phyloP scores from a whole-genome alignment of 2,113 vertebrate genomes.

The Charadrius vociferus region DNA sequence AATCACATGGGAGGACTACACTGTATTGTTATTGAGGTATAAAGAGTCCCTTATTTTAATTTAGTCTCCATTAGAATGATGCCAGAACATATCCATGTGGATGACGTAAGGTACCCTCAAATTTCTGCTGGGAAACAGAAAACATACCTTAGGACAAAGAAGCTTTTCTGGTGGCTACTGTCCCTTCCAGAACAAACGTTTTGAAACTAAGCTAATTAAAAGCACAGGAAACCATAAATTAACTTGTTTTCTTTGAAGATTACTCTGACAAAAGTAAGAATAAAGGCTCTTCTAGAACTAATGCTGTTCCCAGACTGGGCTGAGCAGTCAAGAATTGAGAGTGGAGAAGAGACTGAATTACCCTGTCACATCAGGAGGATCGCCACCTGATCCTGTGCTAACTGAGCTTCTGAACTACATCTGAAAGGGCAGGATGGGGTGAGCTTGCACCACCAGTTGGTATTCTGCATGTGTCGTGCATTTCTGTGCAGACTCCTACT shows the following conservation, averaged over 20 bases:
- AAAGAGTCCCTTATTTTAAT: not conserved
- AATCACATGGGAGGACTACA: not conserved
- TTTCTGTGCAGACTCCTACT: not conserved
- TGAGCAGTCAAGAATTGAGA: not conserved
- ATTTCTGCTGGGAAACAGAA: not conserved
- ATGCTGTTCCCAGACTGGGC: not conserved
- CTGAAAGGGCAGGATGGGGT: not conserved
- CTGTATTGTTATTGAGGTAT: not conserved
- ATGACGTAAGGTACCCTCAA: not conserved
- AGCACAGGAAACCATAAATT: not conserved
- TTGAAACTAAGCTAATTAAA: not conserved
- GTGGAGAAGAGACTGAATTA: not conserved
- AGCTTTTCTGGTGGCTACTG: not conserved
- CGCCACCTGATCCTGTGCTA: not conserved
- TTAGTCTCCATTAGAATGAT: not conserved
- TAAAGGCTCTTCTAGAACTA: not conserved
- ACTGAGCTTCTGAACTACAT: slow-evolving; percentile 11
- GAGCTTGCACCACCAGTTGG: not conserved
- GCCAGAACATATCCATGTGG: not conserved
- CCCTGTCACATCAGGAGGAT: not conserved
- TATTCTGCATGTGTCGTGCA: not conserved
- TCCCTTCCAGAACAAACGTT: not conserved
- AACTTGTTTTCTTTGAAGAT: not conserved
- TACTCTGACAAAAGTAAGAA: not conserved
- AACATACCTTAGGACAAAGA: not conserved